phyloP scores from a whole-genome alignment of 1,140 invertebrate species.

The Lepidurus packardi region DNA sequence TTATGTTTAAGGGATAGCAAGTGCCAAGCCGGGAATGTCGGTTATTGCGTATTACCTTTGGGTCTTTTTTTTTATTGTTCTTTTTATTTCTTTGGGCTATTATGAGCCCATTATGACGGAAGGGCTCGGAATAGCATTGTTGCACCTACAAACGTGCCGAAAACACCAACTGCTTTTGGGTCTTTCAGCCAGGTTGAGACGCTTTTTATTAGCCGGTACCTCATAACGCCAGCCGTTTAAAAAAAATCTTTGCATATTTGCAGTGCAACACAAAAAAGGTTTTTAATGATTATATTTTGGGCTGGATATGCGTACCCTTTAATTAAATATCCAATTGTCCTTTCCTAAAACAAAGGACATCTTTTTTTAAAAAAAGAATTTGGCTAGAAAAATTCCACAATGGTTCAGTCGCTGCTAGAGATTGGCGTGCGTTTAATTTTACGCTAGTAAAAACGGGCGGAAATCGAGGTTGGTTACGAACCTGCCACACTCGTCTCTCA shows the following conservation, averaged over 20 bases:
- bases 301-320: neutral
- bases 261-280: neutral
- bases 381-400: too few species aligned
- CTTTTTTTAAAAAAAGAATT: too few species aligned
- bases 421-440: neutral
- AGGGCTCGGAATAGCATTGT: neutral
- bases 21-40: too few species aligned
- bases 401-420: neutral
- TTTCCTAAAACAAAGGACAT: too few species aligned
- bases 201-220: neutral
- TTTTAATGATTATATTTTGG: neutral
- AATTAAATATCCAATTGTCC: neutral
- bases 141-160: slow-evolving; percentile 11
- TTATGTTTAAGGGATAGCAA: neutral
- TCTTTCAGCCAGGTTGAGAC: neutral
- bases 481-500: neutral
- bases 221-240: neutral
- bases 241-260: neutral
- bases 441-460: neutral
- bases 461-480: neutral
- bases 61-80: neutral
- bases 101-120: neutral
- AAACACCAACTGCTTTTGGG: neutral
- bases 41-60: too few species aligned
- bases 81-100: neutral